Conservation (phyloP, 53 echinoderm and acorn worm genomes). For the Mesocentrotus franciscanus region DNA sequence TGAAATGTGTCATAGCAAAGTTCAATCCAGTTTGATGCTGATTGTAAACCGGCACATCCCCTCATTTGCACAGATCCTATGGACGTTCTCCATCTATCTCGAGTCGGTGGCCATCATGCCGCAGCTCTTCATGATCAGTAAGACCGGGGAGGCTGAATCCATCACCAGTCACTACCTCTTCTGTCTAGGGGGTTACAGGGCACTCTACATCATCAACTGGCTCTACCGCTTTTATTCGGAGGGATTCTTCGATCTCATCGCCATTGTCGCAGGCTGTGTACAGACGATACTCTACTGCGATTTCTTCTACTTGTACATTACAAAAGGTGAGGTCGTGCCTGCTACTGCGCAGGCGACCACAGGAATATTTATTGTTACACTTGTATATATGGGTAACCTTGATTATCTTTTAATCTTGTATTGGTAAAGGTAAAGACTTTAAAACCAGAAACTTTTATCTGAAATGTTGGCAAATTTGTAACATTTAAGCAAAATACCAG, state of each 20-base stretch:
- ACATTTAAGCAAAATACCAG: no score
- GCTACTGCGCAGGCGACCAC: background rate
- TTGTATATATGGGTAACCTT: no score
- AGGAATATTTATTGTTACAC: no score
- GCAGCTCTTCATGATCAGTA: slow-evolving; percentile 99
- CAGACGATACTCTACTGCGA: slow-evolving; percentile 99
- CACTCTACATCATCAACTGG: slow-evolving; percentile 99
- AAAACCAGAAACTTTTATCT: no score
- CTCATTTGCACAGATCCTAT: slow-evolving; percentile 81
- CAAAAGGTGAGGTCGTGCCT: slow-evolving; percentile 81
- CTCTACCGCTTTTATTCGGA: slow-evolving; percentile 96
- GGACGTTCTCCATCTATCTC: slow-evolving; percentile 99
- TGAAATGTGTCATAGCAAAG: no score
- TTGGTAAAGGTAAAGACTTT: background rate
- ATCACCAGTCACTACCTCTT: slow-evolving; percentile 99
- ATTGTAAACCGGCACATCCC: background rate
- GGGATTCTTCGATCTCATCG: slow-evolving; percentile 98
- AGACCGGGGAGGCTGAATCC: slow-evolving; percentile 98
- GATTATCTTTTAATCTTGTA: no score
- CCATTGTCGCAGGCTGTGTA: slow-evolving; percentile 96
- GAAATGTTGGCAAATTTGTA: no score
- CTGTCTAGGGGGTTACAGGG: slow-evolving; percentile 93
- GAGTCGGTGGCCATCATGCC: slow-evolving; percentile 98
- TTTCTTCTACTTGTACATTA: slow-evolving; percentile 99
- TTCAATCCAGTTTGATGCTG: no score